Evolutionary conservation across 2,113 vertebrate species (phyloP).

Genomic region (Cyprinodon variegatus): DNA sequence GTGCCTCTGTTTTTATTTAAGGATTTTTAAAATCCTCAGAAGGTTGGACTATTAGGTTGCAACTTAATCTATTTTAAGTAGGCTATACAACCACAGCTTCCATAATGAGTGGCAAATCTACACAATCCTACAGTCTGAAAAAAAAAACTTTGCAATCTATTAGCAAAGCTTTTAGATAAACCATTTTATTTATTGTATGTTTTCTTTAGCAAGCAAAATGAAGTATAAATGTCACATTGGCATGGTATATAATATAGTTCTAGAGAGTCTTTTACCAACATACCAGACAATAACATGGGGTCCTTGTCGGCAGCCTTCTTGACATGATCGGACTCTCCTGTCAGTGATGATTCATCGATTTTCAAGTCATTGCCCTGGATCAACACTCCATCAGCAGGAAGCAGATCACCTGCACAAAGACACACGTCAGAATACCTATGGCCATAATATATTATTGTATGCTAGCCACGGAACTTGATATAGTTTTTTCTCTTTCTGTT

Average conservation of each 20-base stretch:
- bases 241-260: not conserved
- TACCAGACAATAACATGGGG: slow-evolving; percentile 97
- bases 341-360: slow-evolving; percentile 98
- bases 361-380: slow-evolving; percentile 98
- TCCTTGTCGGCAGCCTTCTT: slow-evolving; percentile 94
- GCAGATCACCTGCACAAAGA: slow-evolving; percentile 87
- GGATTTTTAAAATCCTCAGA: too few relatives aligned
- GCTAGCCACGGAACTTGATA: not conserved
- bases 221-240: not conserved
- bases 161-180: too few relatives aligned
- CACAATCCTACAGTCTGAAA: not conserved
- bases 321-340: slow-evolving; percentile 97
- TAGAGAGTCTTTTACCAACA: slow-evolving; percentile 26
- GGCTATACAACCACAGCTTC: not conserved
- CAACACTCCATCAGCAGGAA: slow-evolving; percentile 93
- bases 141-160: too few relatives aligned
- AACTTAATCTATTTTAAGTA: slow-evolving; percentile 7
- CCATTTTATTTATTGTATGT: not conserved
- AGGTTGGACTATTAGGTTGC: too few relatives aligned
- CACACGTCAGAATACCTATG: not conserved
- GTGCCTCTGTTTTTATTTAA: too few relatives aligned
- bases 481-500: not conserved
- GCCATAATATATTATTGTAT: not conserved
- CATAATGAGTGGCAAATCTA: not conserved
- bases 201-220: not conserved